Conservation (phyloP, 2,888 invertebrate genomes). For the Agriotes lineatus region DNA sequence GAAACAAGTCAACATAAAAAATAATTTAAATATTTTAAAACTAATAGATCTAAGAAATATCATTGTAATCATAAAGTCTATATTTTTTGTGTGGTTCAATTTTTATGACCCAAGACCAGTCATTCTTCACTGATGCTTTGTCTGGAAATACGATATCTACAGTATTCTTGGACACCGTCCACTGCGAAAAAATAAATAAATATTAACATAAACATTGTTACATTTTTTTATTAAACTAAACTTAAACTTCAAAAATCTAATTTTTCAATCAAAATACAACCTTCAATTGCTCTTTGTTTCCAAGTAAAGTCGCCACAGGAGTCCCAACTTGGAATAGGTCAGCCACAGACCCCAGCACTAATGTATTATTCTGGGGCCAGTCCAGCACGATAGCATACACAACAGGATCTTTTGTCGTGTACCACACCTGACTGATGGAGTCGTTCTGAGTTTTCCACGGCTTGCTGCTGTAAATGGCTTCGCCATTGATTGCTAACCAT, state of each 20-base stretch:
- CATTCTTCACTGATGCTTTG: constrained; percentile 61
- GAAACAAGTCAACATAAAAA: too few species aligned
- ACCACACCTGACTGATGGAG: constrained; percentile 80
- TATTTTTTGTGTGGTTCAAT: constrained; percentile 31
- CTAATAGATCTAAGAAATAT: neutral
- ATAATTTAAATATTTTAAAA: neutral
- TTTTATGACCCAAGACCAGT: constrained; percentile 67
- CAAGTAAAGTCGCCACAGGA: constrained; percentile 67
- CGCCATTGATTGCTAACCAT: constrained; percentile 88
- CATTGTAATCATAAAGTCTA: too few species aligned
- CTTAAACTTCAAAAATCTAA: too few species aligned
- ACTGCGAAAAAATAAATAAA: constrained; percentile 64
- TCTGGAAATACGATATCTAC: constrained; percentile 64
- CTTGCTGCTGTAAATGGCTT: constrained; percentile 83
- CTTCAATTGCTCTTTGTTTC: constrained; percentile 61
- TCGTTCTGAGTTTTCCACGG: constrained; percentile 90
- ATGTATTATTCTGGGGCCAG: constrained; percentile 74
- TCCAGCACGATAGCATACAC: constrained; percentile 78
- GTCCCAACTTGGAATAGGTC: constrained; percentile 48
- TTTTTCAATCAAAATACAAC: constrained; percentile 48
- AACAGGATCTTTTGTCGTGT: constrained; percentile 67
- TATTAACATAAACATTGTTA: too few species aligned
- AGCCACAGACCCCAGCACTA: constrained; percentile 68
- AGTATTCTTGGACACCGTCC: constrained; percentile 61
- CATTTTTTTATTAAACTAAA: neutral